These are phyloP conservation scores for Parnassius orleans DNA, from an alignment of 2,888 invertebrate genomes.

Conservation along the genomic window DNA sequence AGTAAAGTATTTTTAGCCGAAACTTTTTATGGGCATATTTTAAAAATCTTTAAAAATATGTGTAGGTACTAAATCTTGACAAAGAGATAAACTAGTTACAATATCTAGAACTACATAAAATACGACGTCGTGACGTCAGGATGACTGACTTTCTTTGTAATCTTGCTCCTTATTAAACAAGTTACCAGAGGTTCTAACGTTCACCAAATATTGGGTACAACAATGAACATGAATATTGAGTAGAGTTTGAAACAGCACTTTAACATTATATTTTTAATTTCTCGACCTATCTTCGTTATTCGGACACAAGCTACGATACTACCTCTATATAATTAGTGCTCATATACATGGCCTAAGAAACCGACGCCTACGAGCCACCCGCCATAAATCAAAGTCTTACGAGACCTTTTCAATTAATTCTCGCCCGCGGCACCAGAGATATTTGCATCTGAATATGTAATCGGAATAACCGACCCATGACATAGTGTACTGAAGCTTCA, in stretches of 20 bases:
- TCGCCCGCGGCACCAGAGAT: slow-evolving; percentile 43
- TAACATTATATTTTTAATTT: background rate
- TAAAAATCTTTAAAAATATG: too few species aligned
- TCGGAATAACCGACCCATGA: slow-evolving; percentile 33
- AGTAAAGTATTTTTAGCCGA: too few species aligned
- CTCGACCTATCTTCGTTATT: slow-evolving; percentile 1
- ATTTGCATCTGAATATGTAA: slow-evolving; percentile 51
- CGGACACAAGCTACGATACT: slow-evolving; percentile 6
- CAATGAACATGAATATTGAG: too few species aligned
- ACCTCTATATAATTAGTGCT: slow-evolving; percentile 22
- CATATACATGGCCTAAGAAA: slow-evolving; percentile 16
- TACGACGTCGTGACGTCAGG: too few species aligned
- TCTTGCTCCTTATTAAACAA: too few species aligned
- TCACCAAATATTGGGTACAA: too few species aligned
- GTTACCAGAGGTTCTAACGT: too few species aligned
- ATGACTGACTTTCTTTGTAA: too few species aligned
- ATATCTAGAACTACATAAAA: too few species aligned
- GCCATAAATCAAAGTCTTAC: slow-evolving; percentile 47
- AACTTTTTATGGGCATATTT: too few species aligned
- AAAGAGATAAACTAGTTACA: too few species aligned
- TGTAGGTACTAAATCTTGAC: too few species aligned
- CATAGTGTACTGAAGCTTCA: slow-evolving; percentile 3
- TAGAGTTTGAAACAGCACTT: background rate
- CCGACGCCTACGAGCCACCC: slow-evolving; percentile 19
- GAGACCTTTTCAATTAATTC: slow-evolving; percentile 54